Base-by-base conservation (phyloP, 2,888 invertebrate species). In the Rhagophthalmus giganteus region DNA sequence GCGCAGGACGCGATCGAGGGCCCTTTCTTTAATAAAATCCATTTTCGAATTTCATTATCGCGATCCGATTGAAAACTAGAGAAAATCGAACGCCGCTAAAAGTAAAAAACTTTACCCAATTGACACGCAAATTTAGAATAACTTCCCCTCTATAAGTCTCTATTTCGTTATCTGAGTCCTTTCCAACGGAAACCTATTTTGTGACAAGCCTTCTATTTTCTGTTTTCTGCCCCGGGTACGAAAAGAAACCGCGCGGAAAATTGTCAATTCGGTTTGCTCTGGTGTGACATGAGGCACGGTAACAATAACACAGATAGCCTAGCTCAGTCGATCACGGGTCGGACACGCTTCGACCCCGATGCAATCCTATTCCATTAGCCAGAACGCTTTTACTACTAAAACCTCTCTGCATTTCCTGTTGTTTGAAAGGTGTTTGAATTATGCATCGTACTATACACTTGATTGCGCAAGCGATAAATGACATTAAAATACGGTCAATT, bases 161-260 rank as follows among this genome's bases (percentile, higher is more conserved):
- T 67, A 68, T 69, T 69, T 63, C 67, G 70, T 70, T 72, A 71
- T 72, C 65, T 62, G 60, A 50, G 55, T 60, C 57, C 62, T 57
- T 63, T 57, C 62, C 59, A 59, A 58, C 59, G 61, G 62, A 66
- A 59, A 63, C 62, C 63, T 64, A 64, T 69, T 66, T 60, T 62
- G 59, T 60, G 63, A 61, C 68, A 64, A 68, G 67, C 68, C 65
- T 61, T 64, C 68, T 61, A 70, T 69, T 69, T 70, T 67, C 68
- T 65, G 66, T 66, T 63, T 66, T 65, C 66, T 61, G 64, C 58
- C 54, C 59, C 53, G 56, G 54, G 58, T 56, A 78, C 78, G 78
- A 77, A 77, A 79, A 78, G 80, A 82, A 83, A 82, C 82, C 81
- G 79, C 76, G 80, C 81, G 83, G 81, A 83, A 83, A 83, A 83